A percentile compares a stretch with the other conserved stretches of the same genome.
Conservation (phyloP, 1,140 invertebrate species). For the Zeugodacus cucurbitae region DNA sequence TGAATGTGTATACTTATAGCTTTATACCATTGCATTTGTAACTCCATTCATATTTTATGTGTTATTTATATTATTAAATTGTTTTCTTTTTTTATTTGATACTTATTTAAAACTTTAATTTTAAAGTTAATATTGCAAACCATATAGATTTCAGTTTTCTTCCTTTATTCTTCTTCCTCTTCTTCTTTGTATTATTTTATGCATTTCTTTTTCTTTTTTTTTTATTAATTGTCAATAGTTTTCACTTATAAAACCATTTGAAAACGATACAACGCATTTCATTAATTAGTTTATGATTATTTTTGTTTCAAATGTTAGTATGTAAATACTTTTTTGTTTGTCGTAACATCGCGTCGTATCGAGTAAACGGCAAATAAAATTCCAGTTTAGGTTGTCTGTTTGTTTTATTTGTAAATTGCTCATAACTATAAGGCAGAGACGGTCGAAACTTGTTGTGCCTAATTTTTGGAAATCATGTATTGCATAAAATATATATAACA, state of each 20-base stretch:
- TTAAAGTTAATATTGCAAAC: constrained; percentile 17
- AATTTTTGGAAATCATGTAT: neutral
- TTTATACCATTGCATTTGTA: neutral
- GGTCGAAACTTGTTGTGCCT: neutral
- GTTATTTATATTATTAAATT: neutral
- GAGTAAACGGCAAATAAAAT: constrained; percentile 17
- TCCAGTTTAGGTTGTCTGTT: neutral
- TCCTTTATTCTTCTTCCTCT: neutral
- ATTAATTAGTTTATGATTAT: neutral
- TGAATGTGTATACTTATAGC: neutral
- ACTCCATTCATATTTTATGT: neutral
- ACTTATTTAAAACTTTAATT: neutral
- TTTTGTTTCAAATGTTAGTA: neutral
- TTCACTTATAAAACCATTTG: no score
- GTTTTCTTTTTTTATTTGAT: neutral
- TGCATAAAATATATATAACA: no score
- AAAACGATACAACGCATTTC: no score
- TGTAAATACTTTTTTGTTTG: constrained; percentile 9
- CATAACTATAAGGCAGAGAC: constrained; percentile 25
- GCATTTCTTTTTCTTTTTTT: neutral
- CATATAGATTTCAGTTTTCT: neutral
- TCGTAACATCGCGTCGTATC: neutral
- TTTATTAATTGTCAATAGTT: no score
- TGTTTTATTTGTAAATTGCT: constrained; percentile 25
- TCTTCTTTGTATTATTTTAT: neutral